Evolutionary conservation across 2,113 vertebrate species (phyloP), one percentile per base, ranked within the genome.

Genomic region (Synodontis membranacea): DNA sequence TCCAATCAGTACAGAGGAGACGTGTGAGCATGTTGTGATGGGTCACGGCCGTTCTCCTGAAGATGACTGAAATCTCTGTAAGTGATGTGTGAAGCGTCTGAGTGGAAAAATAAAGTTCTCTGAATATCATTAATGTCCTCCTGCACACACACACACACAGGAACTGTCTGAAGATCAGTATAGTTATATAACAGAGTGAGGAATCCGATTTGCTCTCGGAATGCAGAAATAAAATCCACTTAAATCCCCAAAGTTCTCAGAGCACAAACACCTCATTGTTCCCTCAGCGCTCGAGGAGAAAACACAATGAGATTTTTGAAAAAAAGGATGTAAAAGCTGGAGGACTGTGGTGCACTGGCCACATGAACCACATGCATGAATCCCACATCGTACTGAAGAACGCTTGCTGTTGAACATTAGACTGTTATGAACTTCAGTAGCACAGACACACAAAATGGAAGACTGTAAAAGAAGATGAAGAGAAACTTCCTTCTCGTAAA

Each of bases 221-320:
- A 82, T 46, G 28, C 37, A 58, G 52, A 80, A 84, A 75, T 78
- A 46, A 82, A 89, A 82, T 85, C 78, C 85, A 31, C 44, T 54
- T 75, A 62, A 86, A 89, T 84, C 82, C 68, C 48, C 34, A 78
- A 84, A 54, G 66, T 84, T 78, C 75, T 68, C 39, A n/a, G 34
- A 42, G 74, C 74, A 88, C 88, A 89, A 86, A 48, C 4, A 7
- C 10, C 70, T 39, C 85, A 84, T 86, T 84, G 85, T 86, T 72
- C 58, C 15, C n/a, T 21, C 6, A 28, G 64, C 34, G 7, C 64
- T 68, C 31, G 39, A 37, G n/a, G 42, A 82, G 37, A 85, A 76
- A 88, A 82, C 44, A 82, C 64, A 66, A 10, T 3, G 64, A 34
- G 50, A 11, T 58, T 54, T 86, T 54, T 86, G 62, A 80, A 10